Conservation (phyloP, 2,888 invertebrate species). For the Drosophila barbarae region DNA sequence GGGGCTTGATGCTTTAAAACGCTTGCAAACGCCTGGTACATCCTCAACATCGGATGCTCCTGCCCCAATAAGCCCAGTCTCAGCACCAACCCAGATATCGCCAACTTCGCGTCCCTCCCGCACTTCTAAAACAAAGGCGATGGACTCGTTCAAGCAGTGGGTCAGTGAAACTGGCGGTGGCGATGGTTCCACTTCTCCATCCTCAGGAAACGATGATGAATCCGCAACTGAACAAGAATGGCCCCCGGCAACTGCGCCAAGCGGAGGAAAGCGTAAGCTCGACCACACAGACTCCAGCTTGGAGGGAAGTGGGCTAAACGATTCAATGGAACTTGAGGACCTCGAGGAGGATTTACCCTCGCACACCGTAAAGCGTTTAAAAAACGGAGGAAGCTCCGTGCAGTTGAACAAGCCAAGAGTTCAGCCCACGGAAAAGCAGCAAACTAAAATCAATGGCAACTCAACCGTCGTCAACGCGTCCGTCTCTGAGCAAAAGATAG, state of each 20-base stretch:
- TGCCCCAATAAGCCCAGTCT: slow-evolving; percentile 57
- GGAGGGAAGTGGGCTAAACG: slow-evolving; percentile 76
- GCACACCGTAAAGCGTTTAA: slow-evolving; percentile 81
- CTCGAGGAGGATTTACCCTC: slow-evolving; percentile 80
- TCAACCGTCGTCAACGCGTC: slow-evolving; percentile 26
- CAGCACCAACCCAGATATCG: slow-evolving; percentile 67
- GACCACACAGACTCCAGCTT: slow-evolving; percentile 80
- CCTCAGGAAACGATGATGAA: slow-evolving; percentile 80
- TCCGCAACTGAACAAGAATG: slow-evolving; percentile 69
- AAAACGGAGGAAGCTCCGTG: slow-evolving; percentile 77
- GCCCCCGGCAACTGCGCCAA: slow-evolving; percentile 46
- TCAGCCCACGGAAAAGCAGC: slow-evolving; percentile 52
- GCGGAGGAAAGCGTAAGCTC: slow-evolving; percentile 79
- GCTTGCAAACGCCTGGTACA: slow-evolving; percentile 32
- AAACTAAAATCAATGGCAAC: slow-evolving; percentile 73
- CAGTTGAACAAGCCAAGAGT: slow-evolving; percentile 66
- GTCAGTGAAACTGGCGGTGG: slow-evolving; percentile 79
- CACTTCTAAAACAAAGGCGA: slow-evolving; percentile 87
- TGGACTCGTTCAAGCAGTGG: slow-evolving; percentile 92
- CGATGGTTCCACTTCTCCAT: slow-evolving; percentile 82
- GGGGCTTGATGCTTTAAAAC: slow-evolving; percentile 56
- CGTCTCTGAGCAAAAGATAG: slow-evolving; percentile 63
- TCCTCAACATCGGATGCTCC: slow-evolving; percentile 30
- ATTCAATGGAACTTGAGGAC: slow-evolving; percentile 80
- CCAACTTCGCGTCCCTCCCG: slow-evolving; percentile 79